These are phyloP conservation scores for Apotomis capreana DNA, from an alignment of 2,888 invertebrate species.

Conservation along the genomic window DNA sequence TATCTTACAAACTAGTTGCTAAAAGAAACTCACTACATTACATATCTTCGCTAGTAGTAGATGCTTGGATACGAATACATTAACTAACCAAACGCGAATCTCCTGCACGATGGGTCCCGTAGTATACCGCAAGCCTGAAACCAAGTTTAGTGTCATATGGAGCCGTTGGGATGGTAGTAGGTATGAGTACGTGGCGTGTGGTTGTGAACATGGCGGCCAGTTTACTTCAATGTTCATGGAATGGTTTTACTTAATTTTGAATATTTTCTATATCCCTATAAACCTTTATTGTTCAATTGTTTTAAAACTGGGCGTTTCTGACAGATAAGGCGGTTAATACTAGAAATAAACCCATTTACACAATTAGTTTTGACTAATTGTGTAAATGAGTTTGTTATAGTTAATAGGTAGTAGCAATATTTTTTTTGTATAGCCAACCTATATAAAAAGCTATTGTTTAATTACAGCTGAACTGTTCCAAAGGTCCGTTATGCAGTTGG, in stretches of 20 bases:
- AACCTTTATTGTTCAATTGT: slow-evolving; percentile 12
- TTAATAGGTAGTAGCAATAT: too few relatives aligned
- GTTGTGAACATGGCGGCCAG: background rate
- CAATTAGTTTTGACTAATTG: slow-evolving; percentile 48
- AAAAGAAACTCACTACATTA: too few relatives aligned
- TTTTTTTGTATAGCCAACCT: too few relatives aligned
- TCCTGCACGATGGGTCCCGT: too few relatives aligned
- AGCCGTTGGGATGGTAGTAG: too few relatives aligned
- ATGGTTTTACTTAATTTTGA: background rate
- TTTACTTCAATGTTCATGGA: background rate
- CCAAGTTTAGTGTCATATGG: too few relatives aligned
- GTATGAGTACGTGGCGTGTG: background rate
- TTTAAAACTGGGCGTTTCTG: slow-evolving; percentile 14
- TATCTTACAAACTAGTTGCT: too few relatives aligned
- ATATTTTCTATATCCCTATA: background rate
- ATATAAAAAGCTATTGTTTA: slow-evolving; percentile 70
- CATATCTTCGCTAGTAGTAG: too few relatives aligned
- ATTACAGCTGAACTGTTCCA: slow-evolving; percentile 56
- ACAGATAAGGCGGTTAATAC: slow-evolving; percentile 1
- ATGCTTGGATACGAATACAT: too few relatives aligned
- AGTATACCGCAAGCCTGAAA: too few relatives aligned
- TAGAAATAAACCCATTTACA: slow-evolving; percentile 7
- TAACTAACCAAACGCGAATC: too few relatives aligned
- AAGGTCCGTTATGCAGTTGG: slow-evolving; percentile 61
- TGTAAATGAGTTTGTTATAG: too few relatives aligned